phyloP scores from a whole-genome alignment of 2,797 vertebrate species.

The Novumbra hubbsi region DNA sequence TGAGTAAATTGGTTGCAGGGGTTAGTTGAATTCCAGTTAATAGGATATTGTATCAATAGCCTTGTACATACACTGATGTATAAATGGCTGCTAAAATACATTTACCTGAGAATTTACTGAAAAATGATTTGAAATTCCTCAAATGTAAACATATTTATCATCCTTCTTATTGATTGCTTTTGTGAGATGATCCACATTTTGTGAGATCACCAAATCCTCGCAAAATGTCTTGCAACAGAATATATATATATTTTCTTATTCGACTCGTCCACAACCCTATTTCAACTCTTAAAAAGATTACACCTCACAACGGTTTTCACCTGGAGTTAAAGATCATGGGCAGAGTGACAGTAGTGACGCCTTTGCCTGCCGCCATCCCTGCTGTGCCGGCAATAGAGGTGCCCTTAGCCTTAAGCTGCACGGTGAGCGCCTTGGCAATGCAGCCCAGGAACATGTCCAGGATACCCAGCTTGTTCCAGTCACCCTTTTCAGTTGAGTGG shows the following conservation, averaged over 20 bases:
- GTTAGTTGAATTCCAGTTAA: background rate
- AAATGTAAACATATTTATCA: background rate
- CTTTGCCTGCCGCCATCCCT: constrained; percentile 92
- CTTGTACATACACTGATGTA: background rate
- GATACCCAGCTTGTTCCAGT: constrained; percentile 97
- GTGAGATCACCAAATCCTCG: background rate
- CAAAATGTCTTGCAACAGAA: background rate
- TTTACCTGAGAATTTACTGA: background rate
- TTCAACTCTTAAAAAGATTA: background rate
- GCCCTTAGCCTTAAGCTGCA: constrained; percentile 99
- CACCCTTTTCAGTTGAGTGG: constrained; percentile 97
- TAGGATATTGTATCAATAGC: background rate
- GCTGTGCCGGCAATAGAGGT: constrained; percentile 91
- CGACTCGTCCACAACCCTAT: background rate
- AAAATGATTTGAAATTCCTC: too few relatives aligned
- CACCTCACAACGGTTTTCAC: constrained; percentile 56
- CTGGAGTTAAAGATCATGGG: constrained; percentile 99
- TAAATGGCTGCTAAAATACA: background rate
- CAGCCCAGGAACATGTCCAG: constrained; percentile 99
- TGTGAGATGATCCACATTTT: background rate
- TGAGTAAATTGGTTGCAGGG: background rate
- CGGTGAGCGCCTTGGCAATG: constrained; percentile 97
- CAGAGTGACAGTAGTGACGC: constrained; percentile 95
- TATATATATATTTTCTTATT: background rate
- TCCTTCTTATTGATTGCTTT: background rate